phyloP scores from a whole-genome alignment of 2,888 invertebrate species.

The Macrophya alboannulata region DNA sequence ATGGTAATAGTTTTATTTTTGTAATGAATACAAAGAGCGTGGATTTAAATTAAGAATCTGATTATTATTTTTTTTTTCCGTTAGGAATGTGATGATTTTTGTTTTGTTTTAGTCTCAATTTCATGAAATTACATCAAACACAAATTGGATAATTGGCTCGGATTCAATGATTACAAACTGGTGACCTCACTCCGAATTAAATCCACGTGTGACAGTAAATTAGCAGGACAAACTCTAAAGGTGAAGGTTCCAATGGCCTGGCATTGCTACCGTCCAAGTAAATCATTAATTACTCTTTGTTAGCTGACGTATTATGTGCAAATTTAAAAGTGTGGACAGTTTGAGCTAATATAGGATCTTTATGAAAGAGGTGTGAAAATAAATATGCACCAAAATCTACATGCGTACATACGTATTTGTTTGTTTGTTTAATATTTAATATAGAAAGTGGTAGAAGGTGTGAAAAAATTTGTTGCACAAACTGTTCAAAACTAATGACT shows the following conservation, averaged over 20 bases:
- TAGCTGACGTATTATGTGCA: not conserved
- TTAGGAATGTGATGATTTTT: not conserved
- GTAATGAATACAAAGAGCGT: not conserved
- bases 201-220: conserved; percentile 69
- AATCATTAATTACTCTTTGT: conserved; percentile 19
- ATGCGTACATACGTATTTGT: not conserved
- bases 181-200: conserved; percentile 45
- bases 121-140: conserved; percentile 1
- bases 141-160: conserved; percentile 19
- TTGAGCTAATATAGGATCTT: not conserved
- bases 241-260: conserved; percentile 69
- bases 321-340: not conserved
- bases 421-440: not conserved
- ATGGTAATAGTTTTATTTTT: not conserved
- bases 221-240: conserved; percentile 66
- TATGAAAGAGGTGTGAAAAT: not conserved
- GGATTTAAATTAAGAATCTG: not conserved
- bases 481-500: not conserved
- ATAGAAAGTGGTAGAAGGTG: not conserved
- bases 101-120: not conserved
- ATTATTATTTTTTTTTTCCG: not conserved
- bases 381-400: not conserved
- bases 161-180: conserved; percentile 42
- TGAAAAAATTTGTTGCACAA: not conserved
- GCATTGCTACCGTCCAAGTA: conserved; percentile 64